Conservation (phyloP, 2,888 invertebrate genomes). For the Pollenia angustigena region DNA sequence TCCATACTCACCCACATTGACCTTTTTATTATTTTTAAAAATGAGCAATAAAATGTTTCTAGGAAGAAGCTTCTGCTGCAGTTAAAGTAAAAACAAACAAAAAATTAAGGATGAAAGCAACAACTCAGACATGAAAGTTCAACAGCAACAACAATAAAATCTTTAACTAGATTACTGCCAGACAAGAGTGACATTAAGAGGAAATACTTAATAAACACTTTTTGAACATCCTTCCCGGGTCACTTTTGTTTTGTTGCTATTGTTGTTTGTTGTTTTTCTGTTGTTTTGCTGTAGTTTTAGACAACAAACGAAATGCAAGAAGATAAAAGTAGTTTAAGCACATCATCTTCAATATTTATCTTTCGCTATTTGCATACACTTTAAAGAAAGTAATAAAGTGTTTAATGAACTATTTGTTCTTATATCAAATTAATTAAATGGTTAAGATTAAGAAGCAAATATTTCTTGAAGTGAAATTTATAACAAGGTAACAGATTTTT, state of each 20-base stretch:
- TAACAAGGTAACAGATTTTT: no score
- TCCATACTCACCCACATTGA: neutral
- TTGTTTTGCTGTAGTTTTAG: conserved; percentile 32
- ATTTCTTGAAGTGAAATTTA: neutral
- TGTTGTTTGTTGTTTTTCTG: neutral
- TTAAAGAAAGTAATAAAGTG: conserved; percentile 56
- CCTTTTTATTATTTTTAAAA: neutral
- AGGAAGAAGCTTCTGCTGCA: neutral
- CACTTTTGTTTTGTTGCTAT: neutral
- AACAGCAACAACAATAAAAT: conserved; percentile 55
- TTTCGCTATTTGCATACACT: conserved; percentile 50
- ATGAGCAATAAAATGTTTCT: conserved; percentile 33
- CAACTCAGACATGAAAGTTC: neutral
- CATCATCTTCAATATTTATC: conserved; percentile 57
- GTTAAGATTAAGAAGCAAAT: conserved; percentile 30
- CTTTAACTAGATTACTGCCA: conserved; percentile 69
- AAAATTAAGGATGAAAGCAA: neutral
- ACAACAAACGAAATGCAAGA: conserved; percentile 47
- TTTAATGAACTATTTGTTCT: conserved; percentile 47
- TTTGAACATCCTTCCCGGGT: conserved; percentile 7
- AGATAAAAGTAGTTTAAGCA: conserved; percentile 25
- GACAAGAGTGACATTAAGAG: conserved; percentile 66
- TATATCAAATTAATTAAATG: conserved; percentile 43
- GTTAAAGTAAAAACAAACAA: conserved; percentile 15
- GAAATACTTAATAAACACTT: conserved; percentile 57